A percentile compares a stretch with the other conserved stretches of the same genome.
Evolutionary conservation across 2,888 invertebrate species (phyloP).

Genomic region (Oscheius onirici): DNA sequence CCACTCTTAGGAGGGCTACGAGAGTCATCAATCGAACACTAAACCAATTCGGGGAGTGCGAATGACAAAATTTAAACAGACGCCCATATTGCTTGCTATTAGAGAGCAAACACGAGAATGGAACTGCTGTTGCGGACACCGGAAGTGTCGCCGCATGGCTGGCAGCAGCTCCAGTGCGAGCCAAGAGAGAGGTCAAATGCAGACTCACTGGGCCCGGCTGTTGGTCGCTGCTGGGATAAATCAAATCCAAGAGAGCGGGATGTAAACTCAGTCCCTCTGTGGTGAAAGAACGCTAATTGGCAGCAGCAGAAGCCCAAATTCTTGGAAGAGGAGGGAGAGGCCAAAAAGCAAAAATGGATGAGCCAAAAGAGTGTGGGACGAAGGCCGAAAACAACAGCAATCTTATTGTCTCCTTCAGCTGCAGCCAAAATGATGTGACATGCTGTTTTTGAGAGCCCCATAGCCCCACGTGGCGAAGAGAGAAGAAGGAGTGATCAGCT

Average conservation of each 20-base stretch:
- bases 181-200: not conserved
- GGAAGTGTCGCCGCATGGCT: not conserved
- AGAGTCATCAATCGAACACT: constrained; percentile 9
- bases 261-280: constrained; percentile 28
- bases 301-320: constrained; percentile 17
- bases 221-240: constrained; percentile 29
- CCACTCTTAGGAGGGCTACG: too few relatives aligned
- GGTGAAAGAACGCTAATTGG: constrained; percentile 35
- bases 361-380: not conserved
- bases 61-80: too few relatives aligned
- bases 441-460: not conserved
- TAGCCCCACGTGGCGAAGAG: not conserved
- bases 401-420: too few relatives aligned
- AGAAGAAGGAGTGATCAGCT: not conserved
- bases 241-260: constrained; percentile 32
- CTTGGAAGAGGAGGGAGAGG: not conserved
- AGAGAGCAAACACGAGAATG: too few relatives aligned
- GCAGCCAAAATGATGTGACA: too few relatives aligned
- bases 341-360: not conserved
- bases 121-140: not conserved
- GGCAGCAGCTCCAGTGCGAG: not conserved
- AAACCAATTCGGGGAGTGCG: too few relatives aligned
- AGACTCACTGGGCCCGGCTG: constrained; percentile 11
- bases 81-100: too few relatives aligned
- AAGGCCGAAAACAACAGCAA: not conserved